Evolutionary conservation across 2,888 invertebrate genomes (phyloP), one percentile per base, ranked within the genome.

Genomic region (Scrobipalpa atriplicella): DNA sequence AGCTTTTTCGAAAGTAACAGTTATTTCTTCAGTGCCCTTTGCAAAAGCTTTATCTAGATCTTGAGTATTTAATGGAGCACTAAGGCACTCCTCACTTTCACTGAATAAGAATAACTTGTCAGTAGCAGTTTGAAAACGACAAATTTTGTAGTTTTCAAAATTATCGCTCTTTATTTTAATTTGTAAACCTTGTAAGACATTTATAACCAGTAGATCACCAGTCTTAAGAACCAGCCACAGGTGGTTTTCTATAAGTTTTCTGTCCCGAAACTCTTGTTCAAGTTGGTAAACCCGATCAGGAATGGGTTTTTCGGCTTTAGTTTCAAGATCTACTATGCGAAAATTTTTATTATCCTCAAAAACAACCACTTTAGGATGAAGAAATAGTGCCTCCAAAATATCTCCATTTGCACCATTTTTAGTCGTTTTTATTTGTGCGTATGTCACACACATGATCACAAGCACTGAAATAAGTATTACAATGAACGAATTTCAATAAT

Each of bases 141-240:
- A 73, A 38, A 90, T 76, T 77, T 83, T 85, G 52, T 84, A 82
- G 69, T 81, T 81, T 21, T 82, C 80, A 65, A 79, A 80, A 52
- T 75, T 80, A 60, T 74, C 75, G 66, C 73, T 68, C 43, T 51
- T 67, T 18, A 90, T 70, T 72, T 78, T 80, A 5, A 82, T 69
- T 70, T 79, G 75, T 10, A 67, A 68, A n/a, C 78, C 78, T 16
- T 74, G 78, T 1, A 73, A 2, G 16, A 86, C 69, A 70, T 89
- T 75, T 47, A 85, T 76, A n/a, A 86, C 78, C 11, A 76, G 68
- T 19, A 92, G 73, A 71, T 85, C 79, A 51, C 83, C 85, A 10
- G 86, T 84, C 68, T 80, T 79, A 18, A 89, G 73, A 60, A 84
- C 73, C 38, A 90, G 66, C 90, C 89, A 92, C 10, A 92, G 69